Conservation (phyloP, 2,113 vertebrate genomes). For the Rhinoderma darwinii region DNA sequence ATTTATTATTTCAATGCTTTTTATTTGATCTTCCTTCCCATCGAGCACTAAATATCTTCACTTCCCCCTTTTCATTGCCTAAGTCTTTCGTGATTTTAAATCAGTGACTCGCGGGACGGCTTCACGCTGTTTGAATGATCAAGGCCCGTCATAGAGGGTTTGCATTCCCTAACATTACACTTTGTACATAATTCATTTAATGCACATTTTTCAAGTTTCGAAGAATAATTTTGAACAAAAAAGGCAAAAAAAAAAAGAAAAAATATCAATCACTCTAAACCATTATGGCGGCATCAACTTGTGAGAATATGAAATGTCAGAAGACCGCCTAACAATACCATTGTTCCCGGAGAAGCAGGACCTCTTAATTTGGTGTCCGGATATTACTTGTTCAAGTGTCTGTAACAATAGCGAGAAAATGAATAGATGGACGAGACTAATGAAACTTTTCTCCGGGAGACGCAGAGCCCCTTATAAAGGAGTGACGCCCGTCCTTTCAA, state of each 20-base stretch:
- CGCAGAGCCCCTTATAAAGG: not conserved
- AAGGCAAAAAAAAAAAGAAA: slow-evolving; percentile 19
- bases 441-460: not conserved
- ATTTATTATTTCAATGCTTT: slow-evolving; percentile 36
- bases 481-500: not conserved
- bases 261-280: slow-evolving; percentile 43
- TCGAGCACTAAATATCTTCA: slow-evolving; percentile 45
- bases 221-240: slow-evolving; percentile 41
- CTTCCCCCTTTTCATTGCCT: slow-evolving; percentile 1
- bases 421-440: not conserved
- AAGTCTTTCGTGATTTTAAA: slow-evolving; percentile 50
- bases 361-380: slow-evolving; percentile 21
- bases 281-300: slow-evolving; percentile 34
- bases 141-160: slow-evolving; percentile 53
- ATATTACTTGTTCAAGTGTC: not conserved
- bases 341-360: not conserved
- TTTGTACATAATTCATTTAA: slow-evolving; percentile 59
- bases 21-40: slow-evolving; percentile 29
- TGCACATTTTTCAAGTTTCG: slow-evolving; percentile 48
- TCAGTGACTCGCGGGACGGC: slow-evolving; percentile 48
- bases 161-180: slow-evolving; percentile 50
- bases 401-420: slow-evolving; percentile 10
- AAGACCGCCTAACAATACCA: slow-evolving; percentile 5
- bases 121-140: slow-evolving; percentile 56
- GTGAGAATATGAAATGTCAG: slow-evolving; percentile 1